Evolutionary conservation across 2,888 invertebrate genomes (phyloP), one percentile per base, ranked within the genome.

Genomic region (Thera britannica): DNA sequence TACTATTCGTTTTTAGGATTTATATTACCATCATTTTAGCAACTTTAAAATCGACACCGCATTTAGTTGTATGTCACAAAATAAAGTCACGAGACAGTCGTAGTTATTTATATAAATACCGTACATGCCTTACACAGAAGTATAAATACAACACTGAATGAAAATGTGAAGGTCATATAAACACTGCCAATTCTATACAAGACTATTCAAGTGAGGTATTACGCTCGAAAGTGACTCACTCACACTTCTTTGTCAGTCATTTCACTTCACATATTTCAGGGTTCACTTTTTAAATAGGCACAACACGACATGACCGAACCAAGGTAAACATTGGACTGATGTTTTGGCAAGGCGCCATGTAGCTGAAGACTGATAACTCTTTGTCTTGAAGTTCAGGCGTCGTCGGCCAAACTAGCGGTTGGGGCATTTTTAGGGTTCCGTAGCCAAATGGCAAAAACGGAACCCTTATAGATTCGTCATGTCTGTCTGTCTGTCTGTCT

Each of bases 301-400:
- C 3, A 8, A 60, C 70, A 75, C 82, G 72, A 76, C 80, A 65
- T 73, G 64, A 61, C 72, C 59, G 68, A 61, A 55, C 77, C 73
- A 75, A 75, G 70, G 83, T 83, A 87, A 85, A 85, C 84, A 87
- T 80, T 78, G 78, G 65, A 90, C 89, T 90, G 84, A 77, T 67
- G 65, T 68, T 73, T 84, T 90, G 91, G 90, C 91, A 83, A 73
- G 23, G 41, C 73, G 86, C 90, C 90, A 89, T 66, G 44, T 54
- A 46, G 58, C 59, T 66, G 51, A 63, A 58, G 56, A 67, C 56
- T 72, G 75, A 71, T 68, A 71, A 73, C 67, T 71, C 70, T 70
- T 75, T 73, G 71, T 71, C 65, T 67, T 65, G 61, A 55, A 62
- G 62, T 69, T 69, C 68, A 68, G 65, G 62, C 56, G 55, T 12